phyloP scores from a whole-genome alignment of 2,113 vertebrate species.

The Leucoraja erinaceus region DNA sequence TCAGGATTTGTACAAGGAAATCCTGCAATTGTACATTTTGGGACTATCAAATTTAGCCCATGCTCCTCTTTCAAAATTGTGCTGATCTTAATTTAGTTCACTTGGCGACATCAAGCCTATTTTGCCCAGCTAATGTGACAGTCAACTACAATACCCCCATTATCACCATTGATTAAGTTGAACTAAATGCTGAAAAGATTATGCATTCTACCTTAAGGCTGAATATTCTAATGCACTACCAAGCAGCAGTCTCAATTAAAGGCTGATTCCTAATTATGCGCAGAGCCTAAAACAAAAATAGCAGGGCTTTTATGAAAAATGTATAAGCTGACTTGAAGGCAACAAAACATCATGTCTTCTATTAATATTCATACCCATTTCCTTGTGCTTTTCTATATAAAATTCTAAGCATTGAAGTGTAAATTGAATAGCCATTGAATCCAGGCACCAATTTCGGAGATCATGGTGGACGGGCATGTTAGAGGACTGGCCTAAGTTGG shows the following conservation, averaged over 20 bases:
- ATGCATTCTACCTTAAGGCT: not conserved
- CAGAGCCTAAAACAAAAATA: not conserved
- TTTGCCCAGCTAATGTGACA: not conserved
- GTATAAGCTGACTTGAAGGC: not conserved
- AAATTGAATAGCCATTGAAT: not conserved
- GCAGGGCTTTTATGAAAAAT: not conserved
- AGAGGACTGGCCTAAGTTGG: not conserved
- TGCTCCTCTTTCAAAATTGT: not conserved
- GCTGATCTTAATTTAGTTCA: not conserved
- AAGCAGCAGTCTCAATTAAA: conserved; percentile 3
- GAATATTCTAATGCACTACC: not conserved
- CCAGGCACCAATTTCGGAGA: not conserved
- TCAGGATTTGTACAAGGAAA: too few relatives aligned
- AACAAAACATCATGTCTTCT: not conserved
- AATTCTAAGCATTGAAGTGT: not conserved
- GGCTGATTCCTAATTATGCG: not conserved
- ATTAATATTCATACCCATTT: not conserved
- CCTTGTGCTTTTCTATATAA: not conserved
- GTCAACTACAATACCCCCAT: not conserved
- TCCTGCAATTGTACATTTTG: too few relatives aligned
- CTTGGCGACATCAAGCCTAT: not conserved
- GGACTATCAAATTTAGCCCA: too few relatives aligned
- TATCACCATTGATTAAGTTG: not conserved
- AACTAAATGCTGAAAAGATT: not conserved
- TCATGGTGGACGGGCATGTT: not conserved